These are phyloP conservation scores for Pempheris klunzingeri DNA, from an alignment of 2,797 vertebrate genomes.

Conservation along the genomic window DNA sequence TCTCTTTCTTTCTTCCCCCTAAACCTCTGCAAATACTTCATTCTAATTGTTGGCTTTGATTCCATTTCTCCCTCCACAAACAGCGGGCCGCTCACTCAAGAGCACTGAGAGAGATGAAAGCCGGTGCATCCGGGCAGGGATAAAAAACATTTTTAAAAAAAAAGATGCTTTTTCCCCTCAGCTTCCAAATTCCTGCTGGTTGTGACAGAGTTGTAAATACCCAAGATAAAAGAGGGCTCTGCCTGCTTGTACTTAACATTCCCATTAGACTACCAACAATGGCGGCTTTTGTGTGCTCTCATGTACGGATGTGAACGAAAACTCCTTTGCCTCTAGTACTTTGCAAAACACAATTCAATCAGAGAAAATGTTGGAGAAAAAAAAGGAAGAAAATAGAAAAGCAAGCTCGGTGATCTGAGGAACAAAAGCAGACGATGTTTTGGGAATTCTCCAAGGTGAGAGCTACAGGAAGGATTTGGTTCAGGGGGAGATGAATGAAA, in stretches of 20 bases:
- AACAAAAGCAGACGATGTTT: slow-evolving; percentile 61
- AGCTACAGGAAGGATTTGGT: slow-evolving; percentile 46
- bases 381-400: slow-evolving; percentile 37
- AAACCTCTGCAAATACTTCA: slow-evolving; percentile 70
- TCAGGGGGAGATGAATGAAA: slow-evolving; percentile 51
- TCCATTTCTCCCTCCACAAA: slow-evolving; percentile 64
- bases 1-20: slow-evolving; percentile 11
- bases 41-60: slow-evolving; percentile 77
- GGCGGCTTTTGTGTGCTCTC: slow-evolving; percentile 65
- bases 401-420: slow-evolving; percentile 46
- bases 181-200: slow-evolving; percentile 72
- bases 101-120: slow-evolving; percentile 82
- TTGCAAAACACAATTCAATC: slow-evolving; percentile 73
- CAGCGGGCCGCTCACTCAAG: slow-evolving; percentile 66
- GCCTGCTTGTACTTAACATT: slow-evolving; percentile 79
- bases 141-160: slow-evolving; percentile 58
- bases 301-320: slow-evolving; percentile 59
- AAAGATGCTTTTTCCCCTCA: slow-evolving; percentile 41
- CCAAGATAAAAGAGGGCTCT: slow-evolving; percentile 78
- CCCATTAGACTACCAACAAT: slow-evolving; percentile 78
- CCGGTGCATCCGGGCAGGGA: slow-evolving; percentile 65
- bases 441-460: slow-evolving; percentile 69
- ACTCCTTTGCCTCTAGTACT: slow-evolving; percentile 67
- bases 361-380: slow-evolving; percentile 20
- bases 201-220: slow-evolving; percentile 80